A percentile compares a stretch with the other conserved stretches of the same genome.
phyloP scores from a whole-genome alignment of 1,140 invertebrate genomes.

The Lepidostoma basale region DNA sequence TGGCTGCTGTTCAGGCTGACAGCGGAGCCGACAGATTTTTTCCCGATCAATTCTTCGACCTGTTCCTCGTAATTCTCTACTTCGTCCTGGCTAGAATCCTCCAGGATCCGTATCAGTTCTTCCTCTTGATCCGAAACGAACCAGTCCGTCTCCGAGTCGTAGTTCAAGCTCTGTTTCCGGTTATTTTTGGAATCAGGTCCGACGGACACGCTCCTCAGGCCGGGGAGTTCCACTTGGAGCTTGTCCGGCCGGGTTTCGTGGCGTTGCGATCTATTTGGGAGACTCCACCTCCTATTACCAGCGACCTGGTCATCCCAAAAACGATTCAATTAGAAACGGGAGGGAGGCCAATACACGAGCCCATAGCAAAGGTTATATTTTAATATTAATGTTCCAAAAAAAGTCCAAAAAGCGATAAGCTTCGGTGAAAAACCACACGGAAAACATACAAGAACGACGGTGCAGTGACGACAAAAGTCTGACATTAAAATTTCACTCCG shows the following conservation, averaged over 20 bases:
- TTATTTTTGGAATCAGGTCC: slow-evolving; percentile 32
- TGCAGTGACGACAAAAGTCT: too few relatives aligned
- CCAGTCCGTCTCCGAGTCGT: slow-evolving; percentile 75
- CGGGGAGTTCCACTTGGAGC: slow-evolving; percentile 7
- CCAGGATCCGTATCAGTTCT: slow-evolving; percentile 70
- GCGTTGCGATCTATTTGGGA: slow-evolving; percentile 47
- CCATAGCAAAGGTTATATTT: slow-evolving; percentile 22
- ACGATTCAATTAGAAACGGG: slow-evolving; percentile 18
- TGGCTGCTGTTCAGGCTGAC: slow-evolving; percentile 43
- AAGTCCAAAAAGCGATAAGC: background rate
- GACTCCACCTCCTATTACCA: slow-evolving; percentile 56
- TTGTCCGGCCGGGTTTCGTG: background rate
- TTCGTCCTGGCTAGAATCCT: slow-evolving; percentile 61
- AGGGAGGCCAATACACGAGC: background rate
- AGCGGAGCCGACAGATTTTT: slow-evolving; percentile 34
- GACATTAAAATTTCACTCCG: too few relatives aligned
- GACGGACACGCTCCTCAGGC: slow-evolving; percentile 32
- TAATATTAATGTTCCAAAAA: background rate
- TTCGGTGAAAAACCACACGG: slow-evolving; percentile 8
- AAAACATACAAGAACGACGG: background rate
- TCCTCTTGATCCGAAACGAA: slow-evolving; percentile 82
- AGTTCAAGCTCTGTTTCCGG: slow-evolving; percentile 44
- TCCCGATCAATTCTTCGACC: slow-evolving; percentile 43
- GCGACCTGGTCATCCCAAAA: slow-evolving; percentile 45
- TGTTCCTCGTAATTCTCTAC: slow-evolving; percentile 47